phyloP scores from a whole-genome alignment of 37 sponge, comb jelly and placozoan species.

The Lycopodina hypogea region DNA sequence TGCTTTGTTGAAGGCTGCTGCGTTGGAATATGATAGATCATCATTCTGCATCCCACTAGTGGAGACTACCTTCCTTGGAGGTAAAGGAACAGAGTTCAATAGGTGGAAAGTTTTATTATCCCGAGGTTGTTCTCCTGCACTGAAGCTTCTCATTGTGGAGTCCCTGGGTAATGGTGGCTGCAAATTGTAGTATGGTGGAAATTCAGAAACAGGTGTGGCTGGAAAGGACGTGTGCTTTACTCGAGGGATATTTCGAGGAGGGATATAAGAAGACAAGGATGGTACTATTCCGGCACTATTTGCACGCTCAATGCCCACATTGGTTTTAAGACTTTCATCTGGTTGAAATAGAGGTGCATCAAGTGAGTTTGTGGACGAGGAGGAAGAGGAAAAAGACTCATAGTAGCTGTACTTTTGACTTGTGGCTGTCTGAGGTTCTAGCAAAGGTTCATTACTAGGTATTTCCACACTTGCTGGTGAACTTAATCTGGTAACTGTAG shows the following conservation, averaged over 20 bases:
- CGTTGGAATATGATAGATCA: too few relatives aligned
- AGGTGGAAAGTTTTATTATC: slow-evolving; percentile 13
- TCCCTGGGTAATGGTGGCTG: slow-evolving; percentile 38
- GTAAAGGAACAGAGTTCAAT: slow-evolving; percentile 10
- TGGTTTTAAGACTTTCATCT: background rate
- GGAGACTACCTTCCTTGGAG: slow-evolving; percentile 3
- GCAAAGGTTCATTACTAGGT: too few relatives aligned
- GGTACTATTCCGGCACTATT: background rate
- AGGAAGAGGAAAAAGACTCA: background rate
- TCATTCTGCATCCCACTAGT: too few relatives aligned
- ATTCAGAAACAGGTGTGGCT: background rate
- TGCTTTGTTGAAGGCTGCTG: too few relatives aligned
- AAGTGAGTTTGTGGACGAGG: too few relatives aligned
- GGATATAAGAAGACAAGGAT: slow-evolving; percentile 1
- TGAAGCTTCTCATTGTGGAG: slow-evolving; percentile 28
- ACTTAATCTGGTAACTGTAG: too few relatives aligned
- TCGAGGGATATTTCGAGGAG: slow-evolving; percentile 30
- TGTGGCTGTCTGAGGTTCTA: too few relatives aligned
- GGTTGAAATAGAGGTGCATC: background rate
- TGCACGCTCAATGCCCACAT: background rate
- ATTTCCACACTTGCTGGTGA: too few relatives aligned
- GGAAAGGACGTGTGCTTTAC: slow-evolving; percentile 17
- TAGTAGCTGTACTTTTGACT: background rate
- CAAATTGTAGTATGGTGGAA: background rate
- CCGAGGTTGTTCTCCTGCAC: slow-evolving; percentile 18